phyloP scores from a whole-genome alignment of 2,113 vertebrate genomes.

The Cyanistes caeruleus region DNA sequence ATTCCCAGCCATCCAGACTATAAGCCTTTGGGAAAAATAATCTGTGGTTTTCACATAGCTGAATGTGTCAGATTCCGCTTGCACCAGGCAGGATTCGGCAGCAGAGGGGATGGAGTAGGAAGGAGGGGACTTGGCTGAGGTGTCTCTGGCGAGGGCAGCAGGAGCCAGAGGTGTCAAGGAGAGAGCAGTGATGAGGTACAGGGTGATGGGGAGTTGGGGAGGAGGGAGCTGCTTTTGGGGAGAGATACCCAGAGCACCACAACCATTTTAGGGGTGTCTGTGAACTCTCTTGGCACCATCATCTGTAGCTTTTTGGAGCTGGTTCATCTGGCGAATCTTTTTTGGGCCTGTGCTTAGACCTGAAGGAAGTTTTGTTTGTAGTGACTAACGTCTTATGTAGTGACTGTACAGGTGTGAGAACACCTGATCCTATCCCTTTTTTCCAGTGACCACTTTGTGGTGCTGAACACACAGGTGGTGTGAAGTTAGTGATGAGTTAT shows the following conservation, averaged over 20 bases:
- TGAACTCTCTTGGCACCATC: not conserved
- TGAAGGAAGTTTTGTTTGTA: not conserved
- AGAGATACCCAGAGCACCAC: not conserved
- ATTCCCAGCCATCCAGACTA: not conserved
- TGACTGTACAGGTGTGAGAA: not conserved
- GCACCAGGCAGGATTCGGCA: not conserved
- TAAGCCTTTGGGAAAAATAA: not conserved
- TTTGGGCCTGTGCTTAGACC: not conserved
- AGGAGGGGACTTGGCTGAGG: not conserved
- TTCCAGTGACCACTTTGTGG: accelerated
- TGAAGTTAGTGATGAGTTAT: not conserved
- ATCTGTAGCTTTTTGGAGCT: not conserved
- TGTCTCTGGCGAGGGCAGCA: accelerated
- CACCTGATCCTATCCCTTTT: accelerated
- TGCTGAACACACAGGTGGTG: not conserved
- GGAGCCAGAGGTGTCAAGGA: not conserved
- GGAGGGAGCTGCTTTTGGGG: not conserved
- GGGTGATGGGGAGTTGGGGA: not conserved
- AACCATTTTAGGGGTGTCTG: not conserved
- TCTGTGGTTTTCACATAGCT: not conserved
- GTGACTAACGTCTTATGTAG: accelerated
- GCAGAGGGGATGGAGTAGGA: not conserved
- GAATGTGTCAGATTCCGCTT: not conserved
- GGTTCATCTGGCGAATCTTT: not conserved
- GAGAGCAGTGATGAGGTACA: not conserved